Evolutionary conservation across 92 coral and sea anemone genomes (phyloP), one percentile per base, ranked within the genome.

Genomic region (Hydrozoanthus gracilis): DNA sequence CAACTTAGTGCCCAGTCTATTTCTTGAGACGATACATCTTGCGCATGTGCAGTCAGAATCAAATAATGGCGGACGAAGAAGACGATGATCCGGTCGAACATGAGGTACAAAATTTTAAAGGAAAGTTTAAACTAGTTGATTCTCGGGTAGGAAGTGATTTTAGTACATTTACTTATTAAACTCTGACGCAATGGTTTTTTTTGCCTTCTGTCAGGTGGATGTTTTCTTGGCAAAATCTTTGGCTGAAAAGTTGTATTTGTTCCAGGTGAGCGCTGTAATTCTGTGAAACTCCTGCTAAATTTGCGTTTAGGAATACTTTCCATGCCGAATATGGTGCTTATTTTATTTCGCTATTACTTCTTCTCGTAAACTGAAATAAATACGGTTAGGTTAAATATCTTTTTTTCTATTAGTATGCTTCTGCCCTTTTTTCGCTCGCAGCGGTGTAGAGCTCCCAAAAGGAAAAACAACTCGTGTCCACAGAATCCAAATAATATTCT

Each of bases 1-100:
- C 39, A 27, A 2, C 39, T 27, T 58, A 7, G 64, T 58, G 64
- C 64, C 64, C 64, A 58, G 64, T 58, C 12, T 11, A 8, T 16
- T 56, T 9, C 16, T 8, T 8, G 4, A 58, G 15, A 10, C 13
- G 15, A 58, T 15, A 8, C 44, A 12, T 68, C 10, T 20, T 90
- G 88, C 95, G 94, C 94, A 89, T 87, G 95, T 61, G 65, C 87
- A 7, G 8, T 58, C 16, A 35, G 55, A 71, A 62, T 68, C 20
- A 89, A 94, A 96, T 64, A 96, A n/a, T 96, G 98, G 98, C 98
- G 92, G 98, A 96, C 90, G 98, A 96, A 9, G 98, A 96, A 4
- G 98, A 95, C 4, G 98, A 94, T 16, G 98, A 96, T 69, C 88
- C 95, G 45, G 96, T 96, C 0, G 92, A 88, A 17, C 89, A 88